These are phyloP conservation scores for Amphipyra tragopoginis DNA, from an alignment of 2,888 invertebrate genomes.

Conservation along the genomic window DNA sequence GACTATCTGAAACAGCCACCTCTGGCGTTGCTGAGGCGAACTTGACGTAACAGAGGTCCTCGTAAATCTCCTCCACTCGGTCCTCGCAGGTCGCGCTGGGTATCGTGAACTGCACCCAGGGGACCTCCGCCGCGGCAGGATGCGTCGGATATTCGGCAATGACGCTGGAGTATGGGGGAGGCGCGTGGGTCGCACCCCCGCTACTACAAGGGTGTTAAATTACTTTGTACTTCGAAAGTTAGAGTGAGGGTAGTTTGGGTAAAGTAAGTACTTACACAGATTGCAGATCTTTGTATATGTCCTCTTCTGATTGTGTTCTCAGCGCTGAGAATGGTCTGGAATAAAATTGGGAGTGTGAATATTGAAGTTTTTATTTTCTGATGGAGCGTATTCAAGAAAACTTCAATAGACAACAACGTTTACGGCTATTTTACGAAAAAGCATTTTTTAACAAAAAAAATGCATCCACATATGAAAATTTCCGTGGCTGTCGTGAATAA, in stretches of 20 bases:
- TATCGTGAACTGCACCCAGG: conserved; percentile 92
- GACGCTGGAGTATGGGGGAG: conserved; percentile 67
- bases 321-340: conserved; percentile 95
- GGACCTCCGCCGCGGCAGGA: conserved; percentile 80
- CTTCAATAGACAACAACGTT: no score
- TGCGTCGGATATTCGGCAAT: conserved; percentile 65
- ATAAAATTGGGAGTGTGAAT: conserved; percentile 58
- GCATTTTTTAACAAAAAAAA: no score
- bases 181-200: conserved; percentile 71
- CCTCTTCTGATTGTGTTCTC: conserved; percentile 94
- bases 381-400: no score
- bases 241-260: conserved; percentile 12
- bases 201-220: conserved; percentile 71
- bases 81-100: conserved; percentile 90
- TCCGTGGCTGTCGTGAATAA: no score
- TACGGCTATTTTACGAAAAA: no score
- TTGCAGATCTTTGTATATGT: conserved; percentile 95
- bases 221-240: conserved; percentile 46
- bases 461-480: no score
- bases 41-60: conserved; percentile 96
- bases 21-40: conserved; percentile 92
- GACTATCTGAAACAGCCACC: conserved; percentile 81
- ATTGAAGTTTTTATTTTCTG: no score
- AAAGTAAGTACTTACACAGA: conserved; percentile 91
- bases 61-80: conserved; percentile 95